phyloP scores from a whole-genome alignment of 2,888 invertebrate species.

The Antitype chi region DNA sequence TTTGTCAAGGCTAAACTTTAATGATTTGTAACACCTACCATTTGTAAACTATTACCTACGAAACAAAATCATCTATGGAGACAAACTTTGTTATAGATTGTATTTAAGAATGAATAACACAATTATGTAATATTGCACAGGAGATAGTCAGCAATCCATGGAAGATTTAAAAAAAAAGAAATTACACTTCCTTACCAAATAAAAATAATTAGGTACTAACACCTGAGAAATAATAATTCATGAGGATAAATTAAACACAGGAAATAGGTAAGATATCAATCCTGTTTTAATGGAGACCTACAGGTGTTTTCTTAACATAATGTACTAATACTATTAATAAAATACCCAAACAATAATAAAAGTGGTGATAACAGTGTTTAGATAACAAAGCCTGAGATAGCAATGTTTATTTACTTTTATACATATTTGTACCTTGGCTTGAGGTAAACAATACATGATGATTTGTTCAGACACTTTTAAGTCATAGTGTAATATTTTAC shows the following conservation, averaged over 20 bases:
- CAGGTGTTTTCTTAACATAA: constrained; percentile 39
- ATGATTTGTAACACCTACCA: constrained; percentile 9
- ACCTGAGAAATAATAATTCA: background rate
- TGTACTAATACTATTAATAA: constrained; percentile 36
- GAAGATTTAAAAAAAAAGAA: background rate
- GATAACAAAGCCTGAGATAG: constrained; percentile 52
- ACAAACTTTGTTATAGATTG: background rate
- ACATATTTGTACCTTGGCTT: constrained; percentile 17
- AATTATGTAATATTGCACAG: too few relatives aligned
- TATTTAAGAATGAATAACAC: background rate
- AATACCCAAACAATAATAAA: constrained; percentile 49
- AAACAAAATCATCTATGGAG: background rate
- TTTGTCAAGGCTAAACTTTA: constrained; percentile 7
- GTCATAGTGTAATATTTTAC: too few relatives aligned
- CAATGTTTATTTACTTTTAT: constrained; percentile 59
- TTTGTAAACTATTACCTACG: constrained; percentile 10
- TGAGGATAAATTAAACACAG: constrained; percentile 4
- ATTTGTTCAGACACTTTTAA: constrained; percentile 1
- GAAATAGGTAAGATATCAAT: constrained; percentile 6
- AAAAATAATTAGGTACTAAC: background rate
- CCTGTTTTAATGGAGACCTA: constrained; percentile 6
- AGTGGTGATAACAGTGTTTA: constrained; percentile 50
- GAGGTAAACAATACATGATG: constrained; percentile 5
- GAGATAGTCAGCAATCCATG: background rate
- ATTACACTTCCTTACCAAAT: background rate